These are phyloP conservation scores for Amphiprion ocellaris DNA, from an alignment of 2,113 vertebrate species.

Conservation along the genomic window DNA sequence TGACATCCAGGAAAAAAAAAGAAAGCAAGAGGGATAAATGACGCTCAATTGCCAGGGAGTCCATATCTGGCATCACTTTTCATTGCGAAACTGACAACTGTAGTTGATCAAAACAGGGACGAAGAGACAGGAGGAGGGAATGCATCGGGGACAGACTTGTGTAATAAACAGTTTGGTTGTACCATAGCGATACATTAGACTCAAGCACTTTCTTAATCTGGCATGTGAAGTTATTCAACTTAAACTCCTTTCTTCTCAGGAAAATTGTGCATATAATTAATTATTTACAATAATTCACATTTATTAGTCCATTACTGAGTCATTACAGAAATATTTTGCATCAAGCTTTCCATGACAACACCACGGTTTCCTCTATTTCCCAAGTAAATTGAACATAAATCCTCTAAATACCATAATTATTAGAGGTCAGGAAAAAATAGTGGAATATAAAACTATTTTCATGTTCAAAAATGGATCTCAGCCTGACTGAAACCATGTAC, in stretches of 20 bases:
- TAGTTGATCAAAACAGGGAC: slow-evolving; percentile 53
- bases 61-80: slow-evolving; percentile 59
- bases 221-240: slow-evolving; percentile 1
- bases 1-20: slow-evolving; percentile 65
- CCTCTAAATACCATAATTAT: background rate
- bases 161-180: slow-evolving; percentile 18
- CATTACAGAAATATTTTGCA: background rate
- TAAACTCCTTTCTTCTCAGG: slow-evolving; percentile 11
- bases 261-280: background rate
- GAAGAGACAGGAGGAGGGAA: slow-evolving; percentile 6
- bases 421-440: background rate
- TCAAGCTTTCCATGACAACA: slow-evolving; percentile 22
- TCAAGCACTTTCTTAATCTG: slow-evolving; percentile 10
- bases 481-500: background rate
- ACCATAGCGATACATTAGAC: background rate
- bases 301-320: slow-evolving; percentile 7
- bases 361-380: background rate
- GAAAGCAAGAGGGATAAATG: slow-evolving; percentile 55
- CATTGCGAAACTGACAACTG: slow-evolving; percentile 57
- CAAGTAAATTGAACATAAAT: slow-evolving; percentile 7
- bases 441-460: background rate
- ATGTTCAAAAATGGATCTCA: background rate
- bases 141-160: slow-evolving; percentile 2
- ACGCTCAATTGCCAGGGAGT: slow-evolving; percentile 51
- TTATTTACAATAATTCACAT: background rate